These are phyloP conservation scores for Vultur gryphus DNA, from an alignment of 2,797 vertebrate genomes.

Conservation along the genomic window DNA sequence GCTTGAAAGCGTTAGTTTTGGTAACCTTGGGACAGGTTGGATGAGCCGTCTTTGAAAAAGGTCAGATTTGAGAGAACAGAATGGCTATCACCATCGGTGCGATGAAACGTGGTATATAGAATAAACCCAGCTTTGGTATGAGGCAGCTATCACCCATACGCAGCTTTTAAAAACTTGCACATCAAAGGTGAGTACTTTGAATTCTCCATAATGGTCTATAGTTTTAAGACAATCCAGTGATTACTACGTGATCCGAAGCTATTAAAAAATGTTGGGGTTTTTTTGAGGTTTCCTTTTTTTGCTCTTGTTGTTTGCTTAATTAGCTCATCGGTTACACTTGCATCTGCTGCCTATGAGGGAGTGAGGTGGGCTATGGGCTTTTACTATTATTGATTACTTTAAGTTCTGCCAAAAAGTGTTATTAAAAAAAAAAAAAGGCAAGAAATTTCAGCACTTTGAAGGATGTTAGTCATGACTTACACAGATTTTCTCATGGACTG, in stretches of 20 bases:
- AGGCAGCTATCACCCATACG: background rate
- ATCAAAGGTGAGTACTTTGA: background rate
- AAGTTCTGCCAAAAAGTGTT: background rate
- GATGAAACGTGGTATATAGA: accelerated
- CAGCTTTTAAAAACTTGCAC: background rate
- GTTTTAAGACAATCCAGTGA: background rate
- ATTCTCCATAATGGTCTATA: background rate
- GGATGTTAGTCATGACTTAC: background rate
- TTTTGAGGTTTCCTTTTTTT: background rate
- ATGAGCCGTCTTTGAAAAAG: background rate
- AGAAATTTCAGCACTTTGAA: background rate
- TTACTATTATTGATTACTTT: background rate
- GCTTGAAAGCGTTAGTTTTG: background rate
- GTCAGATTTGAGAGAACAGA: background rate
- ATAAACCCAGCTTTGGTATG: background rate
- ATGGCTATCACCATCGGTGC: no score
- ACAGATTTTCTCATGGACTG: background rate
- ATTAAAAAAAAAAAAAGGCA: background rate
- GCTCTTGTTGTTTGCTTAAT: background rate
- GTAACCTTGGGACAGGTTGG: background rate
- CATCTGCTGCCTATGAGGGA: background rate
- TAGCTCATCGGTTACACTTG: background rate
- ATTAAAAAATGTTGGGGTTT: background rate
- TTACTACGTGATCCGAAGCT: background rate
- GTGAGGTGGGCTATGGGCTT: background rate